Evolutionary conservation across 2,888 invertebrate species (phyloP), one percentile per base, ranked within the genome.

Genomic region (Disparrhopalites patrizii): DNA sequence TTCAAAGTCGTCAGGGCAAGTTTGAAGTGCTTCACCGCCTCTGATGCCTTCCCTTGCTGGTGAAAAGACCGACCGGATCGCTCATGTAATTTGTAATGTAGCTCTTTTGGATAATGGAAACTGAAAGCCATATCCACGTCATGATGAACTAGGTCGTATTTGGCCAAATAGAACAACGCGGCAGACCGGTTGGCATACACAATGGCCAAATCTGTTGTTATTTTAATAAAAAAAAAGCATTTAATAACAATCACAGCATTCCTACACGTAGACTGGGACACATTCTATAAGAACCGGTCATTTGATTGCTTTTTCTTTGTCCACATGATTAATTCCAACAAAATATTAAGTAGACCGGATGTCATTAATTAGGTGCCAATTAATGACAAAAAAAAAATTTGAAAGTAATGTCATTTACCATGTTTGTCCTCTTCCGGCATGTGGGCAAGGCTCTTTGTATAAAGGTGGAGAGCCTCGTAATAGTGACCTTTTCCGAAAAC

Each of bases 151-250:
- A 83, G 81, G 54, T 81, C 78, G 18, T 84, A 85, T 69, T 85
- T 82, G 1, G 83, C 80, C 65, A 83, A 76, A 13, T 81, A 79
- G 65, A 87, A 81, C 2, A 90, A 81, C 15, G 86, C 82, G 69
- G 86, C 83, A 0, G 89, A 86, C 20, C 91, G 83, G 1, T 83
- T 81, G 81, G 88, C 86, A 25, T 88, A 80, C 0, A 87, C 86
- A 51, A 88, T 76, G 0, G 88, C 83, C 10, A 89, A 27, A 36
- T 68, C 68, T 68, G 38, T 1, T 58, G 15, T n/a, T n/a, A n/a
- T n/a, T n/a, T n/a, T n/a, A n/a, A n/a, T n/a, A n/a, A n/a, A n/a
- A n/a, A n/a, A n/a, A n/a, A n/a, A n/a, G n/a, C n/a, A n/a, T n/a
- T n/a, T n/a, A n/a, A n/a, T n/a, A n/a, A n/a, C n/a, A n/a, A n/a